Conservation (phyloP, 2,888 invertebrate species). For the Ormyrus nitidulus region DNA sequence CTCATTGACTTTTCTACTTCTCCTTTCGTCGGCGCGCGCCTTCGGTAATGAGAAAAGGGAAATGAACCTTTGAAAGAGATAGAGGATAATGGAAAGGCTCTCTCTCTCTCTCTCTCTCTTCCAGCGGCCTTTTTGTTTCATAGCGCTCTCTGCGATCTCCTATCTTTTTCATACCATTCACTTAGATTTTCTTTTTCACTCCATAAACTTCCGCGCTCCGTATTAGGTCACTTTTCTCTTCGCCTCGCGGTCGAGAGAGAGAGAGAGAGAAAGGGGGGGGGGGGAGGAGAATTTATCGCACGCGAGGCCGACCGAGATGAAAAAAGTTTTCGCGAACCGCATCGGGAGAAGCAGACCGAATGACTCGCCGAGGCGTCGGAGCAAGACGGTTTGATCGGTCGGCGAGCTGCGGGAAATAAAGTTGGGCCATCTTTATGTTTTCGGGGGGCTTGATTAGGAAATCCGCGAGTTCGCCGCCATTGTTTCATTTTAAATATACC, state of each 20-base stretch:
- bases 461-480: not conserved
- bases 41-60: slow-evolving; percentile 42
- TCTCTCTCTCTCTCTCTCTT: slow-evolving; percentile 17
- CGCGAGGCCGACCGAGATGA: slow-evolving; percentile 31
- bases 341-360: slow-evolving; percentile 25
- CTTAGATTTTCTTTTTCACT: slow-evolving; percentile 49
- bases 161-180: slow-evolving; percentile 16
- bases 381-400: slow-evolving; percentile 14
- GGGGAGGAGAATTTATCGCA: slow-evolving; percentile 43
- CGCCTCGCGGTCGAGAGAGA: not conserved
- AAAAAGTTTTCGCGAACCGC: slow-evolving; percentile 45
- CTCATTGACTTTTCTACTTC: slow-evolving; percentile 43
- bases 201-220: slow-evolving; percentile 41
- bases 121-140: not conserved
- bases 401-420: slow-evolving; percentile 15
- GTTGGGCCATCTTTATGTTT: slow-evolving; percentile 11
- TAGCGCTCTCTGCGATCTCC: not conserved
- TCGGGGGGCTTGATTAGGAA: not conserved
- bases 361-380: slow-evolving; percentile 19
- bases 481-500: too few relatives aligned
- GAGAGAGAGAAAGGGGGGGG: not conserved
- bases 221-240: slow-evolving; percentile 46
- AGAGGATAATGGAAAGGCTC: slow-evolving; percentile 42
- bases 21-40: not conserved
- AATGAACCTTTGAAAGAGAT: slow-evolving; percentile 44